These are phyloP conservation scores for Lobophora halterata DNA, from an alignment of 2,888 invertebrate genomes.

Conservation along the genomic window DNA sequence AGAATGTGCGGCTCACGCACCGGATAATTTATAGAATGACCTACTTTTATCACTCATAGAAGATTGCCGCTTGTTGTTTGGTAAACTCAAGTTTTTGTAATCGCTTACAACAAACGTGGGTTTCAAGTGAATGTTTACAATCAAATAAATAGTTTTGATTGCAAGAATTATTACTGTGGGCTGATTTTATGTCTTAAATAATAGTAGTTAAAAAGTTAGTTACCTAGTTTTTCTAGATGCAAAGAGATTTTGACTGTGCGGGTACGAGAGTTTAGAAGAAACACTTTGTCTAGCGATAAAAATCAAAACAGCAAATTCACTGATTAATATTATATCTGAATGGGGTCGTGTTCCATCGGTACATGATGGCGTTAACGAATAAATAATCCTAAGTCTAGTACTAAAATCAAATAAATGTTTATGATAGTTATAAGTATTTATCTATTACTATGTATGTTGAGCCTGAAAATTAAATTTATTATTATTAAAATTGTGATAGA, in stretches of 20 bases:
- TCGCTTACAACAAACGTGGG: constrained; percentile 26
- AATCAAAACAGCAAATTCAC: too few species aligned
- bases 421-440: too few species aligned
- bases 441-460: too few species aligned
- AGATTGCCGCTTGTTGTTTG: constrained; percentile 37
- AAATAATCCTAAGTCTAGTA: too few species aligned
- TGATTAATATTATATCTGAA: too few species aligned
- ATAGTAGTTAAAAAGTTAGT: background rate
- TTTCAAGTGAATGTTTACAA: constrained; percentile 27
- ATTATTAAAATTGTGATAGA: constrained; percentile 5
- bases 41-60: constrained; percentile 55
- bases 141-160: constrained; percentile 25
- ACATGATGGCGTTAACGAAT: too few species aligned
- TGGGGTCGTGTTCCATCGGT: too few species aligned
- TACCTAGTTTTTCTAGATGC: too few species aligned
- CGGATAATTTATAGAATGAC: constrained; percentile 64
- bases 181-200: constrained; percentile 17
- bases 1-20: constrained; percentile 60
- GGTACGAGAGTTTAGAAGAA: too few species aligned
- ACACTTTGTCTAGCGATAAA: too few species aligned
- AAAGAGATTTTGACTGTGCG: too few species aligned
- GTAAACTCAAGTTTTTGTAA: constrained; percentile 29
- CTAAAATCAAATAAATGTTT: too few species aligned
- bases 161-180: constrained; percentile 20
- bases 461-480: constrained; percentile 10